Evolutionary conservation across 2,113 vertebrate genomes (phyloP).

Genomic region (Scortum barcoo): DNA sequence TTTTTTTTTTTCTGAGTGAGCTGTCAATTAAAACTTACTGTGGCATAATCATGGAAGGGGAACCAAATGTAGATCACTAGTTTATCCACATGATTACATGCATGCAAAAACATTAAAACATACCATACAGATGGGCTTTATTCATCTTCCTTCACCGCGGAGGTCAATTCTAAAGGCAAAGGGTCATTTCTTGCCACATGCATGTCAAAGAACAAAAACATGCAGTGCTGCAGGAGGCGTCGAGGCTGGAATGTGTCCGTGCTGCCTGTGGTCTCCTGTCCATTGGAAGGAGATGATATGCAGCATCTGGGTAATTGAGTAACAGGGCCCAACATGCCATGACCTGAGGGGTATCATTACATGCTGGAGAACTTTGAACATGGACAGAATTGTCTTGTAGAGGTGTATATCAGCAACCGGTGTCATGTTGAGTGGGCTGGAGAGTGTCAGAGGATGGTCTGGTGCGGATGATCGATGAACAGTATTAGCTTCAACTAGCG

Average conservation of each 20-base stretch:
- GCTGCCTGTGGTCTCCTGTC: slow-evolving; percentile 42
- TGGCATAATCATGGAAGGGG: background rate
- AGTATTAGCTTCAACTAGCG: slow-evolving; percentile 40
- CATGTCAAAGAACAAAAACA: slow-evolving; percentile 47
- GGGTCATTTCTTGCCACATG: background rate
- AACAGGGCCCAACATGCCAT: slow-evolving; percentile 39
- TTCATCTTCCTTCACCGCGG: slow-evolving; percentile 1
- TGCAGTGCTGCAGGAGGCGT: slow-evolving; percentile 33
- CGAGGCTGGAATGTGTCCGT: slow-evolving; percentile 47
- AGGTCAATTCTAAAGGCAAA: slow-evolving; percentile 56
- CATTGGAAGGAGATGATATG: slow-evolving; percentile 36
- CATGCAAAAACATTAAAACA: background rate
- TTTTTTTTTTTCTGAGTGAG: background rate
- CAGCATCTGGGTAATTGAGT: slow-evolving; percentile 45
- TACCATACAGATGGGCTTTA: background rate
- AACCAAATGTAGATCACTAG: background rate
- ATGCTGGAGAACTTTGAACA: slow-evolving; percentile 52
- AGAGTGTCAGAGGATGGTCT: slow-evolving; percentile 59
- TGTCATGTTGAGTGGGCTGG: slow-evolving; percentile 6
- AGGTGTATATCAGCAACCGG: slow-evolving; percentile 48
- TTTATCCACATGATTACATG: background rate
- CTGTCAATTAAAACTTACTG: slow-evolving; percentile 3
- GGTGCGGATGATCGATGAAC: slow-evolving; percentile 62
- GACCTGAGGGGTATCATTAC: slow-evolving; percentile 46
- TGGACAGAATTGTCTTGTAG: slow-evolving; percentile 26